Evolutionary conservation across 2,888 invertebrate genomes (phyloP).

Genomic region (Lithodes maja): DNA sequence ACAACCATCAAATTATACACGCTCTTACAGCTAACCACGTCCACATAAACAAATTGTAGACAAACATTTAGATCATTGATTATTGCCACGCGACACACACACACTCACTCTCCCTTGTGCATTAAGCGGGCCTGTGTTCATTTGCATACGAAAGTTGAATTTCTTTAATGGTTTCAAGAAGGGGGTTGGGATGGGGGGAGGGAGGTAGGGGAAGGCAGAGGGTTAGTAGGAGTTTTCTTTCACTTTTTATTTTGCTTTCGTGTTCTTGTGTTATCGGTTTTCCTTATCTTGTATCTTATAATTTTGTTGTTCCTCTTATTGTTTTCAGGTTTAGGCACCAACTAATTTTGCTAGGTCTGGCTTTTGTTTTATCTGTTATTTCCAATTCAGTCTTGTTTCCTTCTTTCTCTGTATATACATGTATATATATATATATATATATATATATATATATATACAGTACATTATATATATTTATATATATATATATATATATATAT

Average conservation of each 20-base stretch:
- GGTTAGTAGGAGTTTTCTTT: slow-evolving; percentile 9
- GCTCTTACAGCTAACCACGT: too few species aligned
- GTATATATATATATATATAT: not conserved
- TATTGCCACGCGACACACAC: slow-evolving; percentile 33
- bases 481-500: not conserved
- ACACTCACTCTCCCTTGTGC: slow-evolving; percentile 42
- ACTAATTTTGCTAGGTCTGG: too few species aligned
- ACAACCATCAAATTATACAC: too few species aligned
- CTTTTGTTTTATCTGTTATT: too few species aligned
- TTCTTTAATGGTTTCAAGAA: slow-evolving; percentile 35
- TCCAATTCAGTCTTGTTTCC: too few species aligned
- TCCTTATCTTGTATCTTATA: not conserved
- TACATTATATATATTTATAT: too few species aligned
- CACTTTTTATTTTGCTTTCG: not conserved
- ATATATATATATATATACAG: not conserved
- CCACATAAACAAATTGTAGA: too few species aligned
- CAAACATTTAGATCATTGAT: slow-evolving; percentile 55
- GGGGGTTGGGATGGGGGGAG: too few species aligned
- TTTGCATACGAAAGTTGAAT: slow-evolving; percentile 58
- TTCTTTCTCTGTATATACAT: too few species aligned
- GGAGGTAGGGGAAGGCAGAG: too few species aligned
- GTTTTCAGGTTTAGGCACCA: too few species aligned
- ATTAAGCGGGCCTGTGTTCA: slow-evolving; percentile 41
- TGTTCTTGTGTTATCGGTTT: not conserved
- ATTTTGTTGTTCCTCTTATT: too few species aligned